A percentile compares a stretch with the other conserved stretches of the same genome.
Evolutionary conservation across 2,888 invertebrate species (phyloP).

Genomic region (Acanthosepion pharaonis): DNA sequence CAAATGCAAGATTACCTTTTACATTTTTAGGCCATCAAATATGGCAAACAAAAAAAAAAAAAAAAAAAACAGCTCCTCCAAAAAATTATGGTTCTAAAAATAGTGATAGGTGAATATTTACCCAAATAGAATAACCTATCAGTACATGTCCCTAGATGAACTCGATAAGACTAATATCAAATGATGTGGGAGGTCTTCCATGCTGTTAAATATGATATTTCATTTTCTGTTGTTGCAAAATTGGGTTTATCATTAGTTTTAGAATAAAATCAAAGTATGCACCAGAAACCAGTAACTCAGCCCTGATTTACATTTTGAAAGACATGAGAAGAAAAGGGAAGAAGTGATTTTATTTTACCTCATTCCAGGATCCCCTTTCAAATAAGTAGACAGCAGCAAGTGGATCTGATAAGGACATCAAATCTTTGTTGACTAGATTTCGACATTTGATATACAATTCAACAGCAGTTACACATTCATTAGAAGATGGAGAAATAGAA

Average conservation of each 20-base stretch:
- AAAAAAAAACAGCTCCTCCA: too few relatives aligned
- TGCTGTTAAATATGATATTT: background rate
- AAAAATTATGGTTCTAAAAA: too few relatives aligned
- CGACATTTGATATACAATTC: background rate
- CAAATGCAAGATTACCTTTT: too few relatives aligned
- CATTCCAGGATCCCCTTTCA: conserved; percentile 36
- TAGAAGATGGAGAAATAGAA: background rate
- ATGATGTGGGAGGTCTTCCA: too few relatives aligned
- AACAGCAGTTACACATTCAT: conserved; percentile 36
- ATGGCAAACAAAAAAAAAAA: too few relatives aligned
- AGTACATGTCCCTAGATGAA: too few relatives aligned
- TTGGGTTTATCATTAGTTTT: background rate
- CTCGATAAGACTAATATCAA: too few relatives aligned
- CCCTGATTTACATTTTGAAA: background rate
- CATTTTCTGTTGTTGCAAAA: background rate
- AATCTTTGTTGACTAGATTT: conserved; percentile 43
- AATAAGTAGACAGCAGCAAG: conserved; percentile 41
- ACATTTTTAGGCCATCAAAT: too few relatives aligned
- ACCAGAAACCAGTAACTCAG: background rate
- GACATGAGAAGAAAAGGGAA: background rate
- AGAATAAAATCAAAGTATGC: background rate
- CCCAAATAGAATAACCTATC: too few relatives aligned
- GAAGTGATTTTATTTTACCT: background rate
- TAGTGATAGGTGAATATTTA: too few relatives aligned
- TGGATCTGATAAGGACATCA: conserved; percentile 43